Evolutionary conservation across 2,888 invertebrate genomes (phyloP).

Genomic region (Trissolcus japonicus): DNA sequence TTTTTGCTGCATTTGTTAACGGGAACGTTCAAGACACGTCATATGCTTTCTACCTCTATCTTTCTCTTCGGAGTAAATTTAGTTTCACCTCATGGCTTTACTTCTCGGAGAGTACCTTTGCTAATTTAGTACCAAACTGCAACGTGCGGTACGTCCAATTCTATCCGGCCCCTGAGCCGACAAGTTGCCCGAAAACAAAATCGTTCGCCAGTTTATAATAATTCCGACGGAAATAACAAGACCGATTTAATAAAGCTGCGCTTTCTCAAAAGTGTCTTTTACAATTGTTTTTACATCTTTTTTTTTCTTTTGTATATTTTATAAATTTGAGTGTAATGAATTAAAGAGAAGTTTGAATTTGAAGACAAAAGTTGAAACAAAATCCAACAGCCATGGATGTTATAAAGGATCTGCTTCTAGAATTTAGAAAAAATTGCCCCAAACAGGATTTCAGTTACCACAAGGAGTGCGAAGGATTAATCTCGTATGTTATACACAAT

Average conservation of each 20-base stretch:
- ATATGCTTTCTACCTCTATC: conserved; percentile 55
- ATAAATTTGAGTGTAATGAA: neutral
- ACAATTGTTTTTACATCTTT: neutral
- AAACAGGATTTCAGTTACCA: conserved; percentile 72
- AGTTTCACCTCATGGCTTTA: conserved; percentile 72
- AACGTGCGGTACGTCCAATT: conserved; percentile 47
- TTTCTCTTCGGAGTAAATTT: conserved; percentile 71
- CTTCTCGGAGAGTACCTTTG: conserved; percentile 67
- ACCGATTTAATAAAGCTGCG: neutral
- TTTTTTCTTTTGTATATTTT: neutral
- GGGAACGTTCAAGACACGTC: conserved; percentile 38
- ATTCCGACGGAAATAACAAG: neutral
- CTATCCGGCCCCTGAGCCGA: conserved; percentile 29
- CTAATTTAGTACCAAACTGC: conserved; percentile 63
- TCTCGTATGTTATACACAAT: conserved; percentile 70
- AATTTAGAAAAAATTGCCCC: conserved; percentile 67
- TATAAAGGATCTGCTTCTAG: conserved; percentile 68
- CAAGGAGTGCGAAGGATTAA: conserved; percentile 70
- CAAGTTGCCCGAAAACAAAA: conserved; percentile 13
- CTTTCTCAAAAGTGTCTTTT: neutral
- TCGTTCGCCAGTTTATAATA: conserved; percentile 5
- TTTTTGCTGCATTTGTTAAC: conserved; percentile 40
- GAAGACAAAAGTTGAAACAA: neutral
- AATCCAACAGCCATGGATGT: conserved; percentile 67
- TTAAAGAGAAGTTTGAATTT: neutral